Conservation (phyloP, 2,888 invertebrate genomes). For the Coelogynopora nodosa region DNA sequence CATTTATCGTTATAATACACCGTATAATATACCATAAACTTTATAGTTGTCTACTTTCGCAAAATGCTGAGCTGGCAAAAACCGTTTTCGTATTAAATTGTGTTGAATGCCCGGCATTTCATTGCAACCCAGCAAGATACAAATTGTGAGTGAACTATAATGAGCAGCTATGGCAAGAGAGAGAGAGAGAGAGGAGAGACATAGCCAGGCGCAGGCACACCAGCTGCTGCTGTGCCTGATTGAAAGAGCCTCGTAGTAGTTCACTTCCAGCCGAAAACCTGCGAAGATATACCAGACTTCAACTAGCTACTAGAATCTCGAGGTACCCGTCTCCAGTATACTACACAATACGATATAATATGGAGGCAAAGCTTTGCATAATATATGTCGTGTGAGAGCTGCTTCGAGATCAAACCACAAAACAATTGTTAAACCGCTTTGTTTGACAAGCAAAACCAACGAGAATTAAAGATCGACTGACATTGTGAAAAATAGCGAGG, state of each 20-base stretch:
- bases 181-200: not conserved
- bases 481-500: not conserved
- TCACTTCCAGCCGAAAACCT: not conserved
- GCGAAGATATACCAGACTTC: not conserved
- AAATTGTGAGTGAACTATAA: not conserved
- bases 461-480: not conserved
- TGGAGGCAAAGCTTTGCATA: conserved; percentile 7
- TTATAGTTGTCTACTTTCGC: not conserved
- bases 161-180: too few species aligned
- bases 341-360: not conserved
- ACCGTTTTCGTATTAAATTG: too few species aligned
- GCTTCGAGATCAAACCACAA: conserved; percentile 9
- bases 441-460: not conserved
- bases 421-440: conserved; percentile 28
- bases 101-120: not conserved
- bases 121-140: not conserved
- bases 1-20: not conserved
- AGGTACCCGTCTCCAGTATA: not conserved
- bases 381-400: not conserved
- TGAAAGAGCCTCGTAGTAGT: conserved; percentile 10
- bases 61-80: not conserved
- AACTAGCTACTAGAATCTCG: not conserved
- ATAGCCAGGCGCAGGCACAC: not conserved
- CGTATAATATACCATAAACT: not conserved
- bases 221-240: not conserved